A percentile compares a stretch with the other conserved stretches of the same genome.
phyloP scores from a whole-genome alignment of 2,888 invertebrate genomes.

The Allolobophora icterica region DNA sequence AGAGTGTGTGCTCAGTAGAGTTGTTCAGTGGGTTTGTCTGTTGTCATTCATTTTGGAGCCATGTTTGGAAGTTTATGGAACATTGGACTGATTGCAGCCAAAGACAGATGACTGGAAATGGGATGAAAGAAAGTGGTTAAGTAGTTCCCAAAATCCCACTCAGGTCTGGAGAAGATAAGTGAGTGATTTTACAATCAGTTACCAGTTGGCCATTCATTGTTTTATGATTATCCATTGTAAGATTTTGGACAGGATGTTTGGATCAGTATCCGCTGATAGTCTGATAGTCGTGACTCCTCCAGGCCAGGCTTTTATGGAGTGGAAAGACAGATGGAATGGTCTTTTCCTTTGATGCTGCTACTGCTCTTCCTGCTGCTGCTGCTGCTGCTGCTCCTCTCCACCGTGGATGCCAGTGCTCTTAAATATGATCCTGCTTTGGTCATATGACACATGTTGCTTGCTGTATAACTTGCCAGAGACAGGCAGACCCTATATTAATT shows the following conservation, averaged over 20 bases:
- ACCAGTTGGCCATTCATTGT: not conserved
- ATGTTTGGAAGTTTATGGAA: not conserved
- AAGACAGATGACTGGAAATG: not conserved
- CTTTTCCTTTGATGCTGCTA: not conserved
- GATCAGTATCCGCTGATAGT: not conserved
- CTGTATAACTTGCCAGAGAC: not conserved
- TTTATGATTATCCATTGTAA: not conserved
- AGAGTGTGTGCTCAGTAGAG: not conserved
- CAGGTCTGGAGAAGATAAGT: no score
- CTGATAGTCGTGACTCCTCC: not conserved
- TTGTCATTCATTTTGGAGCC: not conserved
- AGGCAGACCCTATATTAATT: no score
- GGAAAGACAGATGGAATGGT: constrained; percentile 17
- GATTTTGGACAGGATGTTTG: not conserved
- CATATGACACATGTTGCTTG: constrained; percentile 7
- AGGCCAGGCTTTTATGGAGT: not conserved
- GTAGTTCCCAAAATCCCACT: no score
- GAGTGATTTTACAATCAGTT: no score
- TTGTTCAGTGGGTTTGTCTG: no score
- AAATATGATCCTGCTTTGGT: not conserved
- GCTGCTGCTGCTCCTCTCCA: not conserved
- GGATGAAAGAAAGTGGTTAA: no score
- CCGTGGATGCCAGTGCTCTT: not conserved
- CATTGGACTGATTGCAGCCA: not conserved
- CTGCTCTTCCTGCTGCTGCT: not conserved